phyloP scores from a whole-genome alignment of 2,113 vertebrate species.

The Formicarius rufipectus region DNA sequence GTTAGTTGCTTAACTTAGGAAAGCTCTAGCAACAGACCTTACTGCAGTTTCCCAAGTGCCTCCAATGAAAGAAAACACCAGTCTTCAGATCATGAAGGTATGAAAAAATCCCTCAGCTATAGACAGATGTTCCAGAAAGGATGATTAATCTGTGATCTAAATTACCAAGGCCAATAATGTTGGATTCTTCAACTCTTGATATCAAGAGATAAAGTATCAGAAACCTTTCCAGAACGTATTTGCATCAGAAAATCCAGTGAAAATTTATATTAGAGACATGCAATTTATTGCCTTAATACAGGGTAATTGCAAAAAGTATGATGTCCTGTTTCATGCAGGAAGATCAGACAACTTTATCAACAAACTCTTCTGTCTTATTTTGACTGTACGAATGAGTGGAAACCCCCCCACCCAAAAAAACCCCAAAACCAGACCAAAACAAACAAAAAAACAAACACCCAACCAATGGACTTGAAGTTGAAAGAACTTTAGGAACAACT shows the following conservation, averaged over 20 bases:
- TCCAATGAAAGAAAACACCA: not conserved
- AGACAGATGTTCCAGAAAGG: not conserved
- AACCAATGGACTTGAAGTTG: not conserved
- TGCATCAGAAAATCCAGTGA: no score
- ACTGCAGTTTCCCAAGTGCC: not conserved
- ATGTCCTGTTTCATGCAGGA: not conserved
- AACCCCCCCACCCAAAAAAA: no score
- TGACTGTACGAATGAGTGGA: not conserved
- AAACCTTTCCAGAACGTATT: not conserved
- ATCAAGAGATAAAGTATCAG: not conserved
- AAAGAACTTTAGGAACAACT: not conserved
- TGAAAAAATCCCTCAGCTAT: not conserved
- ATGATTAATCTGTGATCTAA: not conserved
- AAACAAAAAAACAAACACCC: rapidly evolving
- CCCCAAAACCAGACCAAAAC: no score
- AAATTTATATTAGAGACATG: not conserved
- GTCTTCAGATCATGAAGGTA: not conserved
- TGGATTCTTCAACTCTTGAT: not conserved
- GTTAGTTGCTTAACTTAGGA: not conserved
- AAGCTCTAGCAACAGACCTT: not conserved
- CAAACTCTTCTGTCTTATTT: not conserved
- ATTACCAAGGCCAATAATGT: not conserved
- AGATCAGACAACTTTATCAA: not conserved
- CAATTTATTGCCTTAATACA: not conserved
- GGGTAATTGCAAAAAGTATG: not conserved